Conservation (phyloP, 2,888 invertebrate species). For the Platycheirus albimanus region DNA sequence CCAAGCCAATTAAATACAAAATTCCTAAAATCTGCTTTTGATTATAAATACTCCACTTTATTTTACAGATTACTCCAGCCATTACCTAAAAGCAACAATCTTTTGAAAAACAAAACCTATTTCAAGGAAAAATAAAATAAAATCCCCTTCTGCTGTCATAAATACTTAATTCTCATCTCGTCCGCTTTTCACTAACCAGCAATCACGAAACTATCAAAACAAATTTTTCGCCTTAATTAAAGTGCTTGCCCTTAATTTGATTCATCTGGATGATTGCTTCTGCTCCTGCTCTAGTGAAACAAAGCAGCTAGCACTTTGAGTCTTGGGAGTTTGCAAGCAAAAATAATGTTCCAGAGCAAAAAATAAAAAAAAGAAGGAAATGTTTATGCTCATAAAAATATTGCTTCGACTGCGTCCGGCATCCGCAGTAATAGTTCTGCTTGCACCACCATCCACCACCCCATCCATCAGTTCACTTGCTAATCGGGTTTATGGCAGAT, state of each 20-base stretch:
- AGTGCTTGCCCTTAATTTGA: slow-evolving; percentile 72
- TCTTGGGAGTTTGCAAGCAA: slow-evolving; percentile 33
- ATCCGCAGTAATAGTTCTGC: slow-evolving; percentile 39
- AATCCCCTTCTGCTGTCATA: not conserved
- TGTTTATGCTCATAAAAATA: slow-evolving; percentile 26
- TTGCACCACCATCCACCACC: no score
- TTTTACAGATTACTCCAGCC: no score
- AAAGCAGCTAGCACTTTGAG: slow-evolving; percentile 32
- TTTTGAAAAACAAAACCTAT: not conserved
- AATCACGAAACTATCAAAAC: slow-evolving; percentile 70
- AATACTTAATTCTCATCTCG: no score
- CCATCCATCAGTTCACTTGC: slow-evolving; percentile 26
- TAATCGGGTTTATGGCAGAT: slow-evolving; percentile 35
- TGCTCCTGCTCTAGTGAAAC: slow-evolving; percentile 17
- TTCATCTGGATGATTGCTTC: slow-evolving; percentile 58
- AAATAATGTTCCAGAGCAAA: not conserved
- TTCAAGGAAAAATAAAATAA: slow-evolving; percentile 5
- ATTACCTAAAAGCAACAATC: not conserved
- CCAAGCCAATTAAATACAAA: no score
- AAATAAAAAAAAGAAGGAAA: slow-evolving; percentile 5
- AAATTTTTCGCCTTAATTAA: slow-evolving; percentile 67
- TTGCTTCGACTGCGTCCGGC: slow-evolving; percentile 52
- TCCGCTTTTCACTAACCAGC: no score
- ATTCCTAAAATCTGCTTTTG: no score
- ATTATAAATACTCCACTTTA: no score